These are phyloP conservation scores for Cremastinae sp. DNA, from an alignment of 2,888 invertebrate genomes.

Conservation along the genomic window DNA sequence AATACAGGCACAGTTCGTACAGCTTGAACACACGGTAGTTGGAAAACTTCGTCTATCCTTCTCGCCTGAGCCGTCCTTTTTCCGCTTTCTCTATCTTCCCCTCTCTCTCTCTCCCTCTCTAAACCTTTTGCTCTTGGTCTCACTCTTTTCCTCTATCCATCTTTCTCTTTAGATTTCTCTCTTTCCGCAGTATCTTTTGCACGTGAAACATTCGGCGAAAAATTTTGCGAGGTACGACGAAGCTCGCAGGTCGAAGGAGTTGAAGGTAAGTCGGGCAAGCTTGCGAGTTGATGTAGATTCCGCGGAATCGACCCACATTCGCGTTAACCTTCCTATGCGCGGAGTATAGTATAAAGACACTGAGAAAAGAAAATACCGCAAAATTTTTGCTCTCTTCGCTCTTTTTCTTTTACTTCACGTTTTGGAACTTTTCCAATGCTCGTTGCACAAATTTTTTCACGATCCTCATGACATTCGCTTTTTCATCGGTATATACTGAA, in stretches of 20 bases:
- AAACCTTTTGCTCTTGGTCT: background rate
- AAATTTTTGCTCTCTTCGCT: slow-evolving; percentile 1
- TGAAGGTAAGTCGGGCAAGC: slow-evolving; percentile 50
- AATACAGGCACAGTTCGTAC: slow-evolving; percentile 42
- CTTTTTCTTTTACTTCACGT: background rate
- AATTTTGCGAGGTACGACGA: slow-evolving; percentile 16
- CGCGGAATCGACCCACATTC: slow-evolving; percentile 71
- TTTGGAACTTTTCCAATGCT: no score
- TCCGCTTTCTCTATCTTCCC: background rate
- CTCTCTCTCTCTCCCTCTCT: slow-evolving; percentile 3
- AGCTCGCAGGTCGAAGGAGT: slow-evolving; percentile 31
- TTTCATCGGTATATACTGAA: no score
- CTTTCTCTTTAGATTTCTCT: slow-evolving; percentile 11
- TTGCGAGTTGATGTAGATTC: slow-evolving; percentile 68
- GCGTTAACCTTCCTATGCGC: slow-evolving; percentile 65
- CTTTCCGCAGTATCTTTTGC: slow-evolving; percentile 27
- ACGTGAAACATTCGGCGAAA: slow-evolving; percentile 32
- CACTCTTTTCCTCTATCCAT: slow-evolving; percentile 7
- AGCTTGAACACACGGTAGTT: slow-evolving; percentile 27
- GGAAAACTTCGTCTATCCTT: slow-evolving; percentile 39
- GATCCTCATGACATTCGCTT: no score
- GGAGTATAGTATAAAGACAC: slow-evolving; percentile 27
- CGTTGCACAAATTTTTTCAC: background rate
- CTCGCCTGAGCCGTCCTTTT: slow-evolving; percentile 19
- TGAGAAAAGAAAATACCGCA: background rate